phyloP scores from a whole-genome alignment of 2,113 vertebrate species.

The Microcebus murinus region DNA sequence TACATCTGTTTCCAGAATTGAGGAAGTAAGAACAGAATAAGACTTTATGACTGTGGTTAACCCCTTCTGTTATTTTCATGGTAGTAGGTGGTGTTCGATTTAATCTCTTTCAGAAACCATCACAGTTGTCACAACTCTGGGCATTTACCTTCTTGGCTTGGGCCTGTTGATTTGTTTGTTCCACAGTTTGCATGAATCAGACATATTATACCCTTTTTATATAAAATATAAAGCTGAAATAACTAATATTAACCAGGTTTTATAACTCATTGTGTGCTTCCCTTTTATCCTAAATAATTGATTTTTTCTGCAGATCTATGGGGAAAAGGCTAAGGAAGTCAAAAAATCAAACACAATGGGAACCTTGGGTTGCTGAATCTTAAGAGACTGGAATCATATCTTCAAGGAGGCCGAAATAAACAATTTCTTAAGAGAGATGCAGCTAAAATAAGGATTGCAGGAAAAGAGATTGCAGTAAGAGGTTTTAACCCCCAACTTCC shows the following conservation, averaged over 20 bases:
- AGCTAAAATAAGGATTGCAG: neutral
- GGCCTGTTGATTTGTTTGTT: neutral
- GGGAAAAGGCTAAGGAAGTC: neutral
- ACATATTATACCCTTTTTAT: neutral
- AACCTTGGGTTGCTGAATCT: neutral
- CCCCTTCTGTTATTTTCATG: neutral
- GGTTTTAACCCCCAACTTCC: neutral
- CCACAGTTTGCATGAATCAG: neutral
- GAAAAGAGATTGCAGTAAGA: neutral
- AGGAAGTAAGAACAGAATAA: conserved; percentile 50
- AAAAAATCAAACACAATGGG: neutral
- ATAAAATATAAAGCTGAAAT: neutral
- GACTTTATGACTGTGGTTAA: conserved; percentile 9
- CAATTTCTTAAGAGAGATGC: neutral
- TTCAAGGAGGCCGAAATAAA: neutral
- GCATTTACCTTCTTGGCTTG: neutral
- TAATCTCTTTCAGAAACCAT: neutral
- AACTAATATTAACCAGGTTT: neutral
- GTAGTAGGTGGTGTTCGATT: neutral
- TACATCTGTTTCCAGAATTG: conserved; percentile 51
- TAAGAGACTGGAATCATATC: neutral
- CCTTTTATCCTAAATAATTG: neutral
- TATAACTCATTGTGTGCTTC: conserved; percentile 27
- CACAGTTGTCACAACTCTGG: neutral
- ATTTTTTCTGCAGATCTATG: neutral